Base-by-base conservation (phyloP, 2,113 vertebrate species). In the Gobius niger region DNA sequence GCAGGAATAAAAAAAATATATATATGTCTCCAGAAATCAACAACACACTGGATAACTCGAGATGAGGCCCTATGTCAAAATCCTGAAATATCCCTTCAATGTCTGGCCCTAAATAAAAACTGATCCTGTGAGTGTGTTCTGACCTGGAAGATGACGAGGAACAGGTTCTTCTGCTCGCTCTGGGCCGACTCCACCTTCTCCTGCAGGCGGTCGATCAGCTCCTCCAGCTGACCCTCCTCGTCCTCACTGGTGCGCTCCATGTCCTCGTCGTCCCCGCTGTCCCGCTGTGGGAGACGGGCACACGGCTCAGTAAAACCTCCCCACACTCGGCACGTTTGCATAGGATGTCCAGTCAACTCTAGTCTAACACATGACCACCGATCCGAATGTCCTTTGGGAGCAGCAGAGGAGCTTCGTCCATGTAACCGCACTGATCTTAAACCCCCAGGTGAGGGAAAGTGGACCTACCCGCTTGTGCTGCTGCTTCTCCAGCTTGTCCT, bases 121-220 rank as follows among this genome's bases (percentile, higher is more conserved):
- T 9, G 24, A 34, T 4, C 44, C 4, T 0, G 10, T 11, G 10
- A 6, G 3, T 8, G 14, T 44, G 9, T 6, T 16, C 14, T 2
- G 54, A 98, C 97, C 96, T 98, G 97, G 84, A 99, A 99, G 90
- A 99, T 98, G 78, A 98, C 96, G 15, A 98, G 95, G 88, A 99
- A 99, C 65, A 99, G 97, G 81, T 99, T 99, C 89, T 99, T 99
- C 68, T 99, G 98, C 77, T 99, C 96, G 3, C 97, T 99, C 91
- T 99, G 98, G 7, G 98, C 98, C 1, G 96, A 94, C 70, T 99
- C 97, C 12, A 98, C 97, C 75, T 96, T 98, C 76, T 99, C 98
- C 87, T 99, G 97, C 60, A 98, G 91, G 64, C 94, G 92, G 67
- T 99, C 98, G 70, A 98, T 98, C 86, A 98, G 96, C 68, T 98